phyloP scores from a whole-genome alignment of 2,797 vertebrate genomes.

The Gymnocypris eckloni region DNA sequence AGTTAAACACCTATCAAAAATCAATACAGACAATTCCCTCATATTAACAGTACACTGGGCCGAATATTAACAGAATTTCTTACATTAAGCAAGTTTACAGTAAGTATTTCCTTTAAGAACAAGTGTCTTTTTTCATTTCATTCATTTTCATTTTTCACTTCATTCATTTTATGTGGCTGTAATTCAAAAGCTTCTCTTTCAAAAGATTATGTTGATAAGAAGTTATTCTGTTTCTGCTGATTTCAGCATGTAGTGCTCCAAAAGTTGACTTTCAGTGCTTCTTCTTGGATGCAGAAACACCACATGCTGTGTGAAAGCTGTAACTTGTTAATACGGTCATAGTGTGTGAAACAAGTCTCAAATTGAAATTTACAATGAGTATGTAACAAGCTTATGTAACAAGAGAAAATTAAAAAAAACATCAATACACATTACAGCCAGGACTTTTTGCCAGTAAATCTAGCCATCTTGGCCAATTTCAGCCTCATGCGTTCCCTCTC shows the following conservation, averaged over 20 bases:
- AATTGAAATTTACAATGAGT: neutral
- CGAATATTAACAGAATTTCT: neutral
- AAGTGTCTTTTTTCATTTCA: neutral
- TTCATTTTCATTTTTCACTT: too few relatives aligned
- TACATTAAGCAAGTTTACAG: neutral
- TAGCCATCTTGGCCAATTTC: constrained; percentile 66
- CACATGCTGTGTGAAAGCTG: neutral
- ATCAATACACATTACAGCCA: constrained; percentile 69
- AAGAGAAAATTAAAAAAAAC: constrained; percentile 4
- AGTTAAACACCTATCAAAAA: neutral
- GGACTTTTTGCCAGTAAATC: constrained; percentile 74
- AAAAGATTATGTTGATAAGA: neutral
- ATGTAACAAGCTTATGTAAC: neutral
- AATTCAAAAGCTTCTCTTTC: neutral
- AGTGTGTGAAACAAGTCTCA: neutral
- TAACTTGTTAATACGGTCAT: neutral
- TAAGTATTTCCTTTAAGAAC: neutral
- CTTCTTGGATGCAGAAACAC: neutral
- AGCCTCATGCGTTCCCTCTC: constrained; percentile 57
- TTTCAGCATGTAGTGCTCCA: neutral
- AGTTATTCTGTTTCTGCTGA: neutral
- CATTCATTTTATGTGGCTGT: neutral
- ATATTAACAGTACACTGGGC: neutral
- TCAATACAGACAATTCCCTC: neutral
- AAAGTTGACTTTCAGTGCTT: neutral